A percentile compares a stretch with the other conserved stretches of the same genome.
phyloP scores from a whole-genome alignment of 1,140 invertebrate species.

The Drosophila murphyi region DNA sequence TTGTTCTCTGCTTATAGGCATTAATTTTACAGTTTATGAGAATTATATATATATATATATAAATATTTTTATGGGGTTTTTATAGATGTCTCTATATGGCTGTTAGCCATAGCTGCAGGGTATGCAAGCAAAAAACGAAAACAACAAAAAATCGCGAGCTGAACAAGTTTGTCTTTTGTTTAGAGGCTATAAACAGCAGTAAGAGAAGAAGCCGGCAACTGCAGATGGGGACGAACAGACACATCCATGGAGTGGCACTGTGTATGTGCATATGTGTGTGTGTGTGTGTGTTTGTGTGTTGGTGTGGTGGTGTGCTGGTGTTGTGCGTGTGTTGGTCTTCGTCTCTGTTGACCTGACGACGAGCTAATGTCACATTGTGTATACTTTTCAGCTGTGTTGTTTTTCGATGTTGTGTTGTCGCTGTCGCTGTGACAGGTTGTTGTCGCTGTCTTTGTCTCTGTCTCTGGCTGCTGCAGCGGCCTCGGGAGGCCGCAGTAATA shows the following conservation, averaged over 20 bases:
- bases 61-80: no score
- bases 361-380: slow-evolving; percentile 68
- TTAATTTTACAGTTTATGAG: no score
- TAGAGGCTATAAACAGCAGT: slow-evolving; percentile 60
- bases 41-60: no score
- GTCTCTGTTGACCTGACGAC: slow-evolving; percentile 41
- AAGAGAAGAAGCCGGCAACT: slow-evolving; percentile 1
- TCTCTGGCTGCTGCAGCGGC: slow-evolving; percentile 27
- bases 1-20: no score
- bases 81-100: no score
- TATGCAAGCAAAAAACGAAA: slow-evolving; percentile 1
- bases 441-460: slow-evolving; percentile 75
- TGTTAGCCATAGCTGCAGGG: background rate
- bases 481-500: slow-evolving; percentile 10
- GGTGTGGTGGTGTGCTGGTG: slow-evolving; percentile 2
- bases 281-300: background rate
- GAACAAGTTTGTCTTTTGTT: slow-evolving; percentile 76
- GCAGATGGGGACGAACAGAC: slow-evolving; percentile 16
- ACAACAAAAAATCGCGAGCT: slow-evolving; percentile 21
- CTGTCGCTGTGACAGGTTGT: slow-evolving; percentile 77
- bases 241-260: slow-evolving; percentile 28
- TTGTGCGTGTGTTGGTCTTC: background rate
- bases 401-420: slow-evolving; percentile 11
- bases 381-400: slow-evolving; percentile 18
- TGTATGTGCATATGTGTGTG: background rate